Conservation (phyloP, 2,888 invertebrate genomes). For the Lepetodrilus schrolli region DNA sequence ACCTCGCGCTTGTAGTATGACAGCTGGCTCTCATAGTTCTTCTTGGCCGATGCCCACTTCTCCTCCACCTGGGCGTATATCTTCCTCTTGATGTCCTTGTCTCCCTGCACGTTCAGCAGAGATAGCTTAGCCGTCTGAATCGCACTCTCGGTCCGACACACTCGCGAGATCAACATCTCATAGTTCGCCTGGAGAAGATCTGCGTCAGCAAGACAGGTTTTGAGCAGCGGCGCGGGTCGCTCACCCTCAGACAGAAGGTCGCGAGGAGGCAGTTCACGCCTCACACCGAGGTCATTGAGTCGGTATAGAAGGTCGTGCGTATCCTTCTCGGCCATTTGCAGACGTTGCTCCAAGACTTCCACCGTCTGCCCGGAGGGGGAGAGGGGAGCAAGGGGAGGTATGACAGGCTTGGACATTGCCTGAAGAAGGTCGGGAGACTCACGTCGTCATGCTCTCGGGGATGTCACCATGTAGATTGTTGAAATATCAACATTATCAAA, state of each 20-base stretch:
- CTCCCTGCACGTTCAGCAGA: constrained; percentile 61
- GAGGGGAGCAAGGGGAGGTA: constrained; percentile 48
- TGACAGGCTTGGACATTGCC: constrained; percentile 51
- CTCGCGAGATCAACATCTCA: constrained; percentile 58
- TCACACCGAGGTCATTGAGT: constrained; percentile 55
- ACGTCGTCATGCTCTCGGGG: too few species aligned
- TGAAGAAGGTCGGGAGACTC: too few species aligned
- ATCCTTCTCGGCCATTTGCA: constrained; percentile 60
- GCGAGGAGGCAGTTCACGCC: constrained; percentile 37
- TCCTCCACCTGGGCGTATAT: constrained; percentile 54
- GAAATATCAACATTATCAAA: too few species aligned
- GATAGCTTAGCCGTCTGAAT: constrained; percentile 67
- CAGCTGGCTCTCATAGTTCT: constrained; percentile 63
- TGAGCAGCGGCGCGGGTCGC: constrained; percentile 45
- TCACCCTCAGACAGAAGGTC: constrained; percentile 24
- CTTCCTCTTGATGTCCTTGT: constrained; percentile 56
- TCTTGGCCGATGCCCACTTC: constrained; percentile 52
- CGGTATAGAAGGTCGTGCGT: constrained; percentile 59
- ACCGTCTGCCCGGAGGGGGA: constrained; percentile 50
- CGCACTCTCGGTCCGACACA: constrained; percentile 69
- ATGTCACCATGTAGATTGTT: too few species aligned
- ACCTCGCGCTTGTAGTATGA: constrained; percentile 57
- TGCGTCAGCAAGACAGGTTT: constrained; percentile 37
- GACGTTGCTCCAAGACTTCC: constrained; percentile 55
- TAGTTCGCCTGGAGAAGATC: constrained; percentile 55